Conservation (phyloP, 2,888 invertebrate species). For the Agrotis clavis region DNA sequence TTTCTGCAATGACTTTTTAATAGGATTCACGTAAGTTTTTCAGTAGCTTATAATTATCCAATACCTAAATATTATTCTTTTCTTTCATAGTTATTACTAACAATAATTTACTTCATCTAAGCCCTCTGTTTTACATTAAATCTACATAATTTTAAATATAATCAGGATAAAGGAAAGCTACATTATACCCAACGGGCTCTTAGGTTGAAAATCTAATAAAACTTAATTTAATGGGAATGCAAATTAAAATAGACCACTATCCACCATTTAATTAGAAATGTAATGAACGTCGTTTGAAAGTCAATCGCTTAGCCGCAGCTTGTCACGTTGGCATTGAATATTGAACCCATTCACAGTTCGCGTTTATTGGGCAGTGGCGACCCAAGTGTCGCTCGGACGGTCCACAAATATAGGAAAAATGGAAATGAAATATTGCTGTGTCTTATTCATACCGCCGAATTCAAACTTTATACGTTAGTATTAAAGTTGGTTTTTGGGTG, state of each 20-base stretch:
- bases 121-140: neutral
- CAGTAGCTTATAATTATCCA: neutral
- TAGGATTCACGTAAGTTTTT: neutral
- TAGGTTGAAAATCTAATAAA: neutral
- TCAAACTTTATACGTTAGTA: slow-evolving; percentile 35
- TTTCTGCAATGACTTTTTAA: neutral
- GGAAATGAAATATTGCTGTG: slow-evolving; percentile 70
- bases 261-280: slow-evolving; percentile 26
- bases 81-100: too few relatives aligned
- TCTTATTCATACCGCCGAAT: slow-evolving; percentile 21
- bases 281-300: slow-evolving; percentile 38
- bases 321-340: slow-evolving; percentile 55
- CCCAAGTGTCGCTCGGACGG: slow-evolving; percentile 67
- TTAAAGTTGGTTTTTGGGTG: slow-evolving; percentile 50
- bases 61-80: too few relatives aligned
- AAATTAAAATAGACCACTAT: neutral
- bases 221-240: neutral
- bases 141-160: neutral
- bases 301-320: slow-evolving; percentile 38
- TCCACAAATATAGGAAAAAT: slow-evolving; percentile 74
- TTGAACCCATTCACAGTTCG: slow-evolving; percentile 56
- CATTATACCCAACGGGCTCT: neutral
- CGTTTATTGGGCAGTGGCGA: slow-evolving; percentile 72
- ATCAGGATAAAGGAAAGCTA: neutral
- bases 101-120: too few relatives aligned